Conservation (phyloP, 2,113 vertebrate genomes). For the Amphiprion percula region DNA sequence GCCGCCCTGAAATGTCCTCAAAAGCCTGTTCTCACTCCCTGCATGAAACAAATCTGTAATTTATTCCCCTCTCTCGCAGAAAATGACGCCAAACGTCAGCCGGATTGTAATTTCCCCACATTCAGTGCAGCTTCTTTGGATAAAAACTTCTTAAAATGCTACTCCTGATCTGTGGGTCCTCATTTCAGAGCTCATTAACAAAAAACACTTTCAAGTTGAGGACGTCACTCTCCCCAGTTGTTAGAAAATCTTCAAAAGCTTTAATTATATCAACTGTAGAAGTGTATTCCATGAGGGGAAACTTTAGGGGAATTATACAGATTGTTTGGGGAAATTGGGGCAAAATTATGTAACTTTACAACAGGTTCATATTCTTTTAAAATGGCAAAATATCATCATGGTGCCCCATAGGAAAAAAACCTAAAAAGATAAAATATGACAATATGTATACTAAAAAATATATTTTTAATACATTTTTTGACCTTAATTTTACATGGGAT, state of each 20-base stretch:
- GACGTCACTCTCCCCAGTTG: neutral
- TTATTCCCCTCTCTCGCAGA: neutral
- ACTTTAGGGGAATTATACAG: constrained; percentile 17
- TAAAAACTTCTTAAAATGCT: constrained; percentile 14
- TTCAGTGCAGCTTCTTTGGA: neutral
- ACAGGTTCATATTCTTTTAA: constrained; percentile 5
- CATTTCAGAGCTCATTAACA: constrained; percentile 21
- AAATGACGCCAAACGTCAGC: neutral
- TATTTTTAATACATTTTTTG: too few relatives aligned
- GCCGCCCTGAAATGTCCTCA: neutral
- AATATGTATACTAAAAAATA: too few relatives aligned
- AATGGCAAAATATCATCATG: neutral
- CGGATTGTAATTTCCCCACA: neutral
- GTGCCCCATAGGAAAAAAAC: too few relatives aligned
- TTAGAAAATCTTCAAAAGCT: neutral
- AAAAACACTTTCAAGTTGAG: constrained; percentile 25
- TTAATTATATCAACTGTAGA: neutral
- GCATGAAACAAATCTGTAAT: neutral
- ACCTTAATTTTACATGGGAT: too few relatives aligned
- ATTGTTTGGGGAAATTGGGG: constrained; percentile 2
- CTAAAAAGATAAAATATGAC: too few relatives aligned
- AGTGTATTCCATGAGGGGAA: constrained; percentile 2
- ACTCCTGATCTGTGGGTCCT: neutral
- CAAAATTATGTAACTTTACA: neutral
- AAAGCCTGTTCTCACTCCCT: neutral